These are phyloP conservation scores for Lamprotornis superbus DNA, from an alignment of 2,113 vertebrate species.

Conservation along the genomic window DNA sequence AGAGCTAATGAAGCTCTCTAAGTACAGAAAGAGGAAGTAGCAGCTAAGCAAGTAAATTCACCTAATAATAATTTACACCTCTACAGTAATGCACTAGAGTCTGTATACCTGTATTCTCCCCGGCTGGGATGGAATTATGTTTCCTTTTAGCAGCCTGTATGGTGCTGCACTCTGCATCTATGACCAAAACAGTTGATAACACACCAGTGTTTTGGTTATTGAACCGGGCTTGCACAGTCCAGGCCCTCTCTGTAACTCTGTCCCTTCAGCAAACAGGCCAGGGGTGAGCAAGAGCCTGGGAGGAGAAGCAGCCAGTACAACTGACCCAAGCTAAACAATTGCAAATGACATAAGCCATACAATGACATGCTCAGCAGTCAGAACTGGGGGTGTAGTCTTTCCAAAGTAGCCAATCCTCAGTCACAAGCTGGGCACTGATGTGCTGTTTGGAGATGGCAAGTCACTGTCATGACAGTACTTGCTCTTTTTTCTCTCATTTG, in stretches of 20 bases:
- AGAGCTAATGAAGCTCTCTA: neutral
- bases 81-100: neutral
- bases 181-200: neutral
- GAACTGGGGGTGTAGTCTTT: neutral
- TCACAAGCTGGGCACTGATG: neutral
- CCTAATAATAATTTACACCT: neutral
- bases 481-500: neutral
- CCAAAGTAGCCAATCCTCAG: neutral
- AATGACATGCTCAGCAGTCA: neutral
- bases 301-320: neutral
- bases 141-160: fast-evolving
- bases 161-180: neutral
- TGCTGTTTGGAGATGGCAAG: neutral
- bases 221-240: neutral
- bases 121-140: neutral
- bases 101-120: neutral
- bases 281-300: neutral
- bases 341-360: neutral
- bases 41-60: neutral
- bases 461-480: neutral
- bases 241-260: neutral
- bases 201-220: neutral
- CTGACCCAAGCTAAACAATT: neutral
- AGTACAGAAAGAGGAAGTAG: neutral
- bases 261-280: neutral